These are phyloP conservation scores for Scytalopus superciliaris DNA, from an alignment of 2,113 vertebrate species.

Conservation along the genomic window DNA sequence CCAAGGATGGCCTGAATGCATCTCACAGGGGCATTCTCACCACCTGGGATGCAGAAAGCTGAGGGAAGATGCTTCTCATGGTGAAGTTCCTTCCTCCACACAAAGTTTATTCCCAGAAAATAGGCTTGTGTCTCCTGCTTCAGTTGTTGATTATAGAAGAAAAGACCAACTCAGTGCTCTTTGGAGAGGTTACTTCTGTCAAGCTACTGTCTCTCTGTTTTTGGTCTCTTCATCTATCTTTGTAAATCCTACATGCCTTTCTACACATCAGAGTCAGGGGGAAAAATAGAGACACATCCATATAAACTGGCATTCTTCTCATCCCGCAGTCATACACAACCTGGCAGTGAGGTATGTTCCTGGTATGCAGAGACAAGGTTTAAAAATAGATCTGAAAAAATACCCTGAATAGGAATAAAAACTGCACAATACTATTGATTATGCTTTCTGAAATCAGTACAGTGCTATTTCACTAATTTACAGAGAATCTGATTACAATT, in stretches of 20 bases:
- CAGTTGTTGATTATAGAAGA: background rate
- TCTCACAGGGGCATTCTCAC: background rate
- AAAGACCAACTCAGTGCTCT: background rate
- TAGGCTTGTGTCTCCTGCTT: background rate
- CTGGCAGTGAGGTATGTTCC: background rate
- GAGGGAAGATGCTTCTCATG: background rate
- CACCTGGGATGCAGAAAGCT: background rate
- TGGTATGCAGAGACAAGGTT: background rate
- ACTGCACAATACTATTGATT: background rate
- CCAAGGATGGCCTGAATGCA: rapidly evolving
- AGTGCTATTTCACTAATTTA: background rate
- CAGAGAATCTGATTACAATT: background rate
- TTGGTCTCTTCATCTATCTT: background rate
- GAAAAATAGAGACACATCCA: background rate
- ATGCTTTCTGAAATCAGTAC: background rate
- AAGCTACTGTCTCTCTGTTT: background rate
- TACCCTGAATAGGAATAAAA: background rate
- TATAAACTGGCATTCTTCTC: background rate
- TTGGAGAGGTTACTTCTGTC: background rate
- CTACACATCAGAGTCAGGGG: background rate
- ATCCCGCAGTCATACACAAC: rapidly evolving
- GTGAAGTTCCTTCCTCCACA: background rate
- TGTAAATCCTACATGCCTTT: background rate
- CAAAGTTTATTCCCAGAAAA: background rate
- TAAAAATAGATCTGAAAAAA: background rate